phyloP scores from a whole-genome alignment of 2,888 invertebrate species.

The Synanthedon myopaeformis region DNA sequence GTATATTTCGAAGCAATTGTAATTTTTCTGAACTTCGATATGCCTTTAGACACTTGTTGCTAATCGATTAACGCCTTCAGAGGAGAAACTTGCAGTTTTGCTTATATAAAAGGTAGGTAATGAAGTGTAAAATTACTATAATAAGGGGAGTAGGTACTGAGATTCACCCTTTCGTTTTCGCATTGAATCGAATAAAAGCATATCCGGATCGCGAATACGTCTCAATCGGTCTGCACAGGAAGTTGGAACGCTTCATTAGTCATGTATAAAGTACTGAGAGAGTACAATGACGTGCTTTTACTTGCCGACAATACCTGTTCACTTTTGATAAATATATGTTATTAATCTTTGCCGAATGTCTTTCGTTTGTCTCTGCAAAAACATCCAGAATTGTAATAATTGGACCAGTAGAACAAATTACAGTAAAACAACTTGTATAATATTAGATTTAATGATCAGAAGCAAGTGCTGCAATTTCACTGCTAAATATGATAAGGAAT shows the following conservation, averaged over 20 bases:
- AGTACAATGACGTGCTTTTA: constrained; percentile 30
- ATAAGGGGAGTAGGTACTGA: constrained; percentile 12
- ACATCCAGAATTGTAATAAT: too few species aligned
- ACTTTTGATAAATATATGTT: not conserved
- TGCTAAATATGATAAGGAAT: too few species aligned
- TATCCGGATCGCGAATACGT: constrained; percentile 58
- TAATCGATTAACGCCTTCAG: not conserved
- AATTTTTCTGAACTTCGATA: not conserved
- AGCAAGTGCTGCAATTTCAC: too few species aligned
- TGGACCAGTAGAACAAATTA: too few species aligned
- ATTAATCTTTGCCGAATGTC: not conserved
- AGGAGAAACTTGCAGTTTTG: not conserved
- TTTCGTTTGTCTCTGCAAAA: too few species aligned
- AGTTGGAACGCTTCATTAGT: constrained; percentile 57
- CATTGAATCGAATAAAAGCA: constrained; percentile 32
- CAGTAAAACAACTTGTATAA: too few species aligned
- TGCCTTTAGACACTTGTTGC: not conserved
- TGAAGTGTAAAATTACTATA: constrained; percentile 33
- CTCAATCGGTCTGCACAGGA: constrained; percentile 49
- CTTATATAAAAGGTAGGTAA: constrained; percentile 10
- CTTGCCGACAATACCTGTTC: constrained; percentile 31
- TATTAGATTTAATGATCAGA: too few species aligned
- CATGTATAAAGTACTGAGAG: constrained; percentile 31
- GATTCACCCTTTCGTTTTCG: constrained; percentile 46
- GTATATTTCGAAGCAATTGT: not conserved